Evolutionary conservation across 1,140 invertebrate species (phyloP).

Genomic region (Parasteatoda tepidariorum): DNA sequence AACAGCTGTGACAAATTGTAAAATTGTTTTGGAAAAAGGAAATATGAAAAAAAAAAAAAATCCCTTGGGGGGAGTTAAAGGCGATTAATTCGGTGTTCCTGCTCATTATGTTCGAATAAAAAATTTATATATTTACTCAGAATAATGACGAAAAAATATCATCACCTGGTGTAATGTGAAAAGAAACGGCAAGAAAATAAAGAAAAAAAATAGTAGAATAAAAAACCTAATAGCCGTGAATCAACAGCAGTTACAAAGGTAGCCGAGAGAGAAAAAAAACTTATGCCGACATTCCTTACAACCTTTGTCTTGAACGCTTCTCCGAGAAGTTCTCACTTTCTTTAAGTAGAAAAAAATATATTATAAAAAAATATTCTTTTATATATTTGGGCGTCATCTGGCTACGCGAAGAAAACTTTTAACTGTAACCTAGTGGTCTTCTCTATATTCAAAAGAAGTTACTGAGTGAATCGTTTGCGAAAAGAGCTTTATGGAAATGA

Average conservation of each 20-base stretch:
- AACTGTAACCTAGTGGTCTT: too few species aligned
- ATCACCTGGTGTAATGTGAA: not conserved
- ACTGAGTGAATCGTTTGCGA: too few species aligned
- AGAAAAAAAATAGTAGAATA: not conserved
- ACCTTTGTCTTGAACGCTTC: conserved; percentile 38
- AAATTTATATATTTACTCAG: too few species aligned
- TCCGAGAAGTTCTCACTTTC: conserved; percentile 5
- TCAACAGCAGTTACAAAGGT: not conserved
- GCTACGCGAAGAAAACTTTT: not conserved
- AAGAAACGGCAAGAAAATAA: conserved; percentile 1
- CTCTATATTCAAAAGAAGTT: too few species aligned
- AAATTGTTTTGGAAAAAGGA: too few species aligned
- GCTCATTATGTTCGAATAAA: conserved; percentile 46
- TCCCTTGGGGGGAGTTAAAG: not conserved
- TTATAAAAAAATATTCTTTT: conserved; percentile 4
- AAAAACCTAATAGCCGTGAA: not conserved
- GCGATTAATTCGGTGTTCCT: conserved; percentile 37
- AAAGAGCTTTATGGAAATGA: conserved; percentile 24
- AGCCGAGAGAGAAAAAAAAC: conserved; percentile 12
- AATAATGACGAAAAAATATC: conserved; percentile 11
- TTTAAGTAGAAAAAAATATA: too few species aligned
- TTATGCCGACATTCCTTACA: conserved; percentile 10
- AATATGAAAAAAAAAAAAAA: conserved; percentile 25
- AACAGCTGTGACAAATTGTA: conserved; percentile 29
- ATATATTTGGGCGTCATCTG: conserved; percentile 39